Evolutionary conservation across 1,140 invertebrate genomes (phyloP), one percentile per base, ranked within the genome.

Genomic region (Brachionus sp.): DNA sequence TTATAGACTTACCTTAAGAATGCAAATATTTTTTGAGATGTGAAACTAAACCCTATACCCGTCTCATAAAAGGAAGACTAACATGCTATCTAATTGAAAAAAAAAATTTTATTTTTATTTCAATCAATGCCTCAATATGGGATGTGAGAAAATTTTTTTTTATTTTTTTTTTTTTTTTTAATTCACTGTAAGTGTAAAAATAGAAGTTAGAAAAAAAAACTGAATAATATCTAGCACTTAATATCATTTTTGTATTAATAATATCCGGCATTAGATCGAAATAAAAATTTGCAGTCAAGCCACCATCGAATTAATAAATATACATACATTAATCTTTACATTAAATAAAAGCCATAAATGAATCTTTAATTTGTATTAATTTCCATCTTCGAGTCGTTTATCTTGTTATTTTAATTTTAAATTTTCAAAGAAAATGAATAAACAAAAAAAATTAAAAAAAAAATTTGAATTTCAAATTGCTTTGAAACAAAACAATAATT

Each of bases 401-500:
- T 37, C 33, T 66, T 33, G 64, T 33, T 66, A 66, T 66, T 66
- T 66, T 66, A 66, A 70, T 70, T 70, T 70, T 39, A 37, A 70
- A 70, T 70, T 70, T 66, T 12, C 6, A 37, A 66, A 66, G 29
- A 66, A 33, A 66, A 33, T 66, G 29, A 66, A 66, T 66, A 66
- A 66, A 66, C 33, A 66, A 33, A 66, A 66, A 33, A 33, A 25
- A 64, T 33, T 33, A 66, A 66, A 37, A 37, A 70, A 35, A 70
- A 70, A 70, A 70, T 70, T 70, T 70, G 66, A 70, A 70, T 70
- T 70, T 70, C 66, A 70, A 70, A 70, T 70, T 39, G 66, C 7
- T 70, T 70, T 39, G 35, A 70, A 70, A 37, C 35, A 37, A 70
- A 70, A 70, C 25, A 66, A 66, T 19, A 37, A 70, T 39, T 57